These are phyloP conservation scores for Carassius auratus DNA, from an alignment of 2,113 vertebrate genomes.

Conservation along the genomic window DNA sequence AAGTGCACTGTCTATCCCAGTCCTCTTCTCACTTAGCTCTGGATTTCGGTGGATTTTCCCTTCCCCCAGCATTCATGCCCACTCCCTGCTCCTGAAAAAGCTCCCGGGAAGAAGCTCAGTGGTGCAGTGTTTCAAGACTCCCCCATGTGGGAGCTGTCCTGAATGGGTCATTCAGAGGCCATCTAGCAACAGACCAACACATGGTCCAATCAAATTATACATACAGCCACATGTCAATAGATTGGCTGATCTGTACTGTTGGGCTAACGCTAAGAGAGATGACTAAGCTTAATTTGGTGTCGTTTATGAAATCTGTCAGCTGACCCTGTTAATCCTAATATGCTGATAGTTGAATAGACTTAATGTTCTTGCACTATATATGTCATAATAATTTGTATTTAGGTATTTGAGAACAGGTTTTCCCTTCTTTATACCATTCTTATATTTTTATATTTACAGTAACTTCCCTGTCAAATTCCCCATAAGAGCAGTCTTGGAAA, in stretches of 20 bases:
- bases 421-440: neutral
- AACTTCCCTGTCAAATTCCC: neutral
- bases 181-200: conserved; percentile 25
- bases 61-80: conserved; percentile 19
- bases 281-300: neutral
- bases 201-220: conserved; percentile 30
- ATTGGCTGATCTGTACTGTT: neutral
- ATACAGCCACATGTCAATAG: neutral
- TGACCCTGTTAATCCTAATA: neutral
- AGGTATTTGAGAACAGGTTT: neutral
- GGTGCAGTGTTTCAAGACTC: conserved; percentile 29
- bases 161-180: conserved; percentile 47
- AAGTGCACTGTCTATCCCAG: conserved; percentile 9
- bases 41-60: conserved; percentile 25
- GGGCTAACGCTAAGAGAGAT: neutral
- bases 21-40: conserved; percentile 31
- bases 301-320: neutral
- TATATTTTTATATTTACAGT: neutral
- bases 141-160: conserved; percentile 18
- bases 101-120: neutral
- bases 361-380: neutral
- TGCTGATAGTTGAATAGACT: neutral
- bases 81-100: conserved; percentile 20
- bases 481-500: neutral
- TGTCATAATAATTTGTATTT: neutral